Base-by-base conservation (phyloP, 1,140 invertebrate genomes). In the Lerema accius region DNA sequence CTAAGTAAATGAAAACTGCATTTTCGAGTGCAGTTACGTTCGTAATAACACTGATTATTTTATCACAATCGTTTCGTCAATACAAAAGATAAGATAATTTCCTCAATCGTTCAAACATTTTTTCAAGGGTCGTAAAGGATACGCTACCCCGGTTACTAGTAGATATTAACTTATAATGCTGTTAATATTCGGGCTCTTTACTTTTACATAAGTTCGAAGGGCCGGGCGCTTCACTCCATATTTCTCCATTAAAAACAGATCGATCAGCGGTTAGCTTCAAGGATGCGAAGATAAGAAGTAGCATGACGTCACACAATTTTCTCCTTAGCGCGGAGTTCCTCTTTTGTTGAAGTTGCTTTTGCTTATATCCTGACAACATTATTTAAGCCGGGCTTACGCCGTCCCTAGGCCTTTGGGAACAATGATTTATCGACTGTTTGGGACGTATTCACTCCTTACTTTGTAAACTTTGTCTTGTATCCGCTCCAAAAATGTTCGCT, bases 351-450 rank as follows among this genome's bases (percentile, higher is more conserved):
- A 65, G 43, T 80, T 75, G 72, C 64, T 61, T 74, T 80, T 75
- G 72, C 64, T 61, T 74, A 78, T 73, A 75, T 71, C 67, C 72
- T 69, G 74, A 79, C 69, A 76, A 73, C 71, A 81, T 79, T 78
- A 78, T 75, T 77, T 72, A 72, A 78, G 67, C 56, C 67, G 58
- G 65, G 72, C 65, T 74, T 77, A 61, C 62, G 59, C 65, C 71
- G 63, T 76, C 74, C 73, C 69, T 67, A 63, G 79, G 71, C 72
- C 74, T 76, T 72, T 73, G 46, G 56, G 63, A 76, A 79, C 76
- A 76, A 84, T 84, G 79, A 84, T 84, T 84, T 84, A 84, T 84
- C 71, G 74, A 76, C 66, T 78, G 58, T 71, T 70, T 63, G 77
- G 77, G 79, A 73, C 65, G 68, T 78, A 81, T 81, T 84, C 72